A percentile compares a stretch with the other conserved stretches of the same genome.
Conservation (phyloP, 2,888 invertebrate species). For the Minunthozetes semirufus region DNA sequence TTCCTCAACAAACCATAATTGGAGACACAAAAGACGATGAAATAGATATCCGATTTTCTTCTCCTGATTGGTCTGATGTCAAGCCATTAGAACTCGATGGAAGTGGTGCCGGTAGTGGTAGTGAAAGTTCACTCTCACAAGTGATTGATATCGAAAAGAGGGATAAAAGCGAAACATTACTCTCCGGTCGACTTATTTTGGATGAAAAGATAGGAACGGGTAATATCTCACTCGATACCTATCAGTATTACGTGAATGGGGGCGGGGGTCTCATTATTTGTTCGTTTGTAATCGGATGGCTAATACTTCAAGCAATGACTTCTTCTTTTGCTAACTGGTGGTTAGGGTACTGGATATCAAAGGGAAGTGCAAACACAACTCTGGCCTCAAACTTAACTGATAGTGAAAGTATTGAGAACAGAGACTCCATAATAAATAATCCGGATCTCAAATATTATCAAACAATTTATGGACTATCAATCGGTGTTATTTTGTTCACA, state of each 20-base stretch:
- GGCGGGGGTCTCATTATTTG: constrained; percentile 53
- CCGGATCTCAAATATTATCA: constrained; percentile 54
- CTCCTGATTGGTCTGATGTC: constrained; percentile 21
- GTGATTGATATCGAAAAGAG: neutral
- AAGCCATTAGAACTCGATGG: neutral
- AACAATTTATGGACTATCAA: constrained; percentile 53
- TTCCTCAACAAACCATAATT: neutral
- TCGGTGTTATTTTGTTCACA: constrained; percentile 53
- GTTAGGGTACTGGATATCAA: constrained; percentile 56
- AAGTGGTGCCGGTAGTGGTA: neutral
- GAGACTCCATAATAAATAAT: constrained; percentile 50
- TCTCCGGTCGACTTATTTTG: constrained; percentile 45
- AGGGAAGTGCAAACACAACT: constrained; percentile 47
- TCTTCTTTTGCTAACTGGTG: constrained; percentile 57
- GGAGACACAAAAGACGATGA: neutral
- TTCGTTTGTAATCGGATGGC: constrained; percentile 49
- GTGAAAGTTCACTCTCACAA: neutral
- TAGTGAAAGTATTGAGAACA: neutral
- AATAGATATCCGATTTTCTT: neutral
- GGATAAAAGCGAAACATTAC: neutral
- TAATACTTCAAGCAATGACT: constrained; percentile 53
- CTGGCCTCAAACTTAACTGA: neutral
- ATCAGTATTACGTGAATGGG: constrained; percentile 53
- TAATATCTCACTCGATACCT: constrained; percentile 46
- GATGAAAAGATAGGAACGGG: constrained; percentile 49